A percentile compares a stretch with the other conserved stretches of the same genome.
Evolutionary conservation across 2,888 invertebrate species (phyloP).

Genomic region (Timema podura): DNA sequence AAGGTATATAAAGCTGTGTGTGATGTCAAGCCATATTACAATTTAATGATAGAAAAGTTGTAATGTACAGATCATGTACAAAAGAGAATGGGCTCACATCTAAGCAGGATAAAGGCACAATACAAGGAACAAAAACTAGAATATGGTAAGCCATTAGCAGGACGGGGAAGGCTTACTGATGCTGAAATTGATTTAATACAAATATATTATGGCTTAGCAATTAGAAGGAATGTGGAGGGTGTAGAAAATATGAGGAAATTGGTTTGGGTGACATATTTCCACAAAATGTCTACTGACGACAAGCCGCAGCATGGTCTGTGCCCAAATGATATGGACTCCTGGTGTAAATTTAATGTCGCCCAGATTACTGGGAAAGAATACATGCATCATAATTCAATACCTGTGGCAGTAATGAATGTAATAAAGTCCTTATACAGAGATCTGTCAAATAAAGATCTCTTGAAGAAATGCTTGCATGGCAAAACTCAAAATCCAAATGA

Average conservation of each 20-base stretch:
- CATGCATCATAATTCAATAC: conserved; percentile 5
- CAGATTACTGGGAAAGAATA: conserved; percentile 2
- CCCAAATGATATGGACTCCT: conserved; percentile 9
- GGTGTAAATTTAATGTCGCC: conserved; percentile 15
- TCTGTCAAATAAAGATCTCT: not conserved
- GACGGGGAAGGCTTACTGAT: not conserved
- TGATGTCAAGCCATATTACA: not conserved
- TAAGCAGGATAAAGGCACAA: not conserved
- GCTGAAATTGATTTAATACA: not conserved
- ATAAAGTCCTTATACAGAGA: conserved; percentile 15
- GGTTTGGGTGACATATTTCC: conserved; percentile 14
- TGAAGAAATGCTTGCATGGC: too few species aligned
- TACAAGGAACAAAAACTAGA: not conserved
- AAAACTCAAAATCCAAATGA: conserved; percentile 4
- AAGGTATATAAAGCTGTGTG: not conserved
- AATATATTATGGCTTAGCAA: conserved; percentile 2
- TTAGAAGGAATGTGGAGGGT: conserved; percentile 8
- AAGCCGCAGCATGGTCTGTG: conserved; percentile 12
- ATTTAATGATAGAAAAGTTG: too few species aligned
- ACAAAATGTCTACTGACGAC: conserved; percentile 16
- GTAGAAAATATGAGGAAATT: conserved; percentile 5
- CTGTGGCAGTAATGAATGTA: conserved; percentile 8
- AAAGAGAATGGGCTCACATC: not conserved
- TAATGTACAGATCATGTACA: too few species aligned
- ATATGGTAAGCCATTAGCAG: not conserved